These are phyloP conservation scores for Muscicapa adusta DNA, from an alignment of 2,113 vertebrate genomes.

Conservation along the genomic window DNA sequence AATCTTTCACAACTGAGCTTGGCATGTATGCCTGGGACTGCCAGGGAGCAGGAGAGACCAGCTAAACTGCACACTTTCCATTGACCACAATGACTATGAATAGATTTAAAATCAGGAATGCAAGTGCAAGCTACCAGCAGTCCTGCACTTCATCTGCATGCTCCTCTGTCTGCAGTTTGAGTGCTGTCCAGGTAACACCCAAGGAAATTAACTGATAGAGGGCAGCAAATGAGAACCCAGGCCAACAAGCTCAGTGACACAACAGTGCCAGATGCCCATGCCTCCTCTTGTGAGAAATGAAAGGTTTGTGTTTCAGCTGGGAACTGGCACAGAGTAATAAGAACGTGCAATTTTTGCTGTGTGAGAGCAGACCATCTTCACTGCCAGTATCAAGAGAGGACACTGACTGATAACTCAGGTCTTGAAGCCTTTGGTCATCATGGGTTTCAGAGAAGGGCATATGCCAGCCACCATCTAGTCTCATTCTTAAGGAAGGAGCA, in stretches of 20 bases:
- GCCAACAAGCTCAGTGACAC: neutral
- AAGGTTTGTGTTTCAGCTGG: neutral
- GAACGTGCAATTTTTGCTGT: neutral
- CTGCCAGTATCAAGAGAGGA: neutral
- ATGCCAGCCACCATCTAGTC: neutral
- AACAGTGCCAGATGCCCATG: neutral
- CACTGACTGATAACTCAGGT: neutral
- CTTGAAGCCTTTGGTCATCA: neutral
- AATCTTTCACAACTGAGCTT: conserved; percentile 46
- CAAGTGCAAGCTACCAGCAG: neutral
- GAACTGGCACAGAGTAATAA: neutral
- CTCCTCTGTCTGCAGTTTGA: neutral
- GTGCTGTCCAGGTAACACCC: neutral
- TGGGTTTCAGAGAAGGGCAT: accelerated
- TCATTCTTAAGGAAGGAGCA: neutral
- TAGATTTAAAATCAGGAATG: neutral
- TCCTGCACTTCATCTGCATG: neutral
- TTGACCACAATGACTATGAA: neutral
- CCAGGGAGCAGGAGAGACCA: neutral
- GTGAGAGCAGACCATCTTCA: neutral
- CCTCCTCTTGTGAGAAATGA: neutral
- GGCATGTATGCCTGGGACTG: neutral
- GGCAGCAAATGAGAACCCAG: neutral
- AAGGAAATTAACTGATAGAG: neutral
- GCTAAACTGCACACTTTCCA: neutral